These are phyloP conservation scores for Synergus gifuensis DNA, from an alignment of 2,888 invertebrate species.

Conservation along the genomic window DNA sequence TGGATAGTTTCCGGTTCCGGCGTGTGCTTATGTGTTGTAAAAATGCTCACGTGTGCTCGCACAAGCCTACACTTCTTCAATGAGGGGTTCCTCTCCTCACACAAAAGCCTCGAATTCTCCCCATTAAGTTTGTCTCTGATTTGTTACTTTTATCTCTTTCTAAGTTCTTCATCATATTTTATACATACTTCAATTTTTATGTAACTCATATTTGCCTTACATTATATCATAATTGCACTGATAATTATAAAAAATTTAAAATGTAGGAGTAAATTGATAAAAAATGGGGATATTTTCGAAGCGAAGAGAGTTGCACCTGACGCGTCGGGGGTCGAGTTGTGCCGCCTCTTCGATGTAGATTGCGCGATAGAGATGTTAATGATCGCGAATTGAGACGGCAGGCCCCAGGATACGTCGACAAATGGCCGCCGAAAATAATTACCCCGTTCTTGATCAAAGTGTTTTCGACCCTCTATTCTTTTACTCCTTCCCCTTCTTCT, in stretches of 20 bases:
- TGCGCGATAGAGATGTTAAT: conserved; percentile 67
- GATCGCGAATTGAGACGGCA: conserved; percentile 65
- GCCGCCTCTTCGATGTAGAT: conserved; percentile 63
- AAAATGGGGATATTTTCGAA: not conserved
- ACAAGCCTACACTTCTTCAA: conserved; percentile 8
- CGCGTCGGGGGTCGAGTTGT: conserved; percentile 57
- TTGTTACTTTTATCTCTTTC: not conserved
- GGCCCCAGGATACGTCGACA: conserved; percentile 53
- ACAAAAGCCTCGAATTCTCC: not conserved
- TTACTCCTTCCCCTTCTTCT: not conserved
- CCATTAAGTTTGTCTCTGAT: not conserved
- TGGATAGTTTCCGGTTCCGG: conserved; percentile 68
- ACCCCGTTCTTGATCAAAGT: conserved; percentile 32
- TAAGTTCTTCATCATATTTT: not conserved
- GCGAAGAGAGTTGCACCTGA: conserved; percentile 66
- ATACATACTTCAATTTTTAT: not conserved
- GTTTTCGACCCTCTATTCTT: conserved; percentile 13
- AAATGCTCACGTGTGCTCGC: conserved; percentile 24
- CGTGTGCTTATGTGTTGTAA: conserved; percentile 56
- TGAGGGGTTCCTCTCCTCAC: conserved; percentile 3
- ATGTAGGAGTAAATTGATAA: not conserved
- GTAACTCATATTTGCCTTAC: no score
- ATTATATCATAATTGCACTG: no score
- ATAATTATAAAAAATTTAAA: not conserved
- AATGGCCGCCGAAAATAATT: conserved; percentile 58